Percentiles rank a stretch among this genome's conserved stretches.
These are phyloP conservation scores for Unio delphinus DNA, from an alignment of 2,888 invertebrate genomes.

Conservation along the genomic window DNA sequence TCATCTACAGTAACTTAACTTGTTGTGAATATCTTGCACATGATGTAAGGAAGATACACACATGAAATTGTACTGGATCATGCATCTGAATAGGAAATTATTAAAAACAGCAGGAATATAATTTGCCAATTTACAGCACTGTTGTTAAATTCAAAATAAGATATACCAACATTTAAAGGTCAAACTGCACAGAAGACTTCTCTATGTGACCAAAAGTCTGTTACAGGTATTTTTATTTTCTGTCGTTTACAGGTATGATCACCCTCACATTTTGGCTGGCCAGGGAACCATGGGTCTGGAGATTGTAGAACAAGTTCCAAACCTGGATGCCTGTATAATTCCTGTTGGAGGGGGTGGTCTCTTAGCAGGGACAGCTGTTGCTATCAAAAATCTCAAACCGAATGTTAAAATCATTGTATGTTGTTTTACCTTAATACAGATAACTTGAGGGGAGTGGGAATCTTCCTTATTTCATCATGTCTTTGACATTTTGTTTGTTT, in stretches of 20 bases:
- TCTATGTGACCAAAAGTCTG: background rate
- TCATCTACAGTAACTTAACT: too few species aligned
- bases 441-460: too few species aligned
- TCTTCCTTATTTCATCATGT: background rate
- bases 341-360: constrained; percentile 96
- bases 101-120: too few species aligned
- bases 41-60: too few species aligned
- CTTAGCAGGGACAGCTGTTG: constrained; percentile 91
- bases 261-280: constrained; percentile 94
- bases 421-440: constrained; percentile 33
- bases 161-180: too few species aligned
- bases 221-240: background rate
- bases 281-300: constrained; percentile 95
- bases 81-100: too few species aligned
- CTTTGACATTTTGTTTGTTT: background rate
- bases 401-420: constrained; percentile 88
- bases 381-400: constrained; percentile 89
- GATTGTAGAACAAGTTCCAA: constrained; percentile 89
- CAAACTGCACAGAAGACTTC: too few species aligned
- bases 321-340: constrained; percentile 90
- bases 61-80: too few species aligned
- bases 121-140: too few species aligned
- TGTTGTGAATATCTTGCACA: too few species aligned
- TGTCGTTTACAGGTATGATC: constrained; percentile 82
- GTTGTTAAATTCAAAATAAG: too few species aligned